Conservation (phyloP, 1,140 invertebrate genomes). For the Sinonovacula constricta region DNA sequence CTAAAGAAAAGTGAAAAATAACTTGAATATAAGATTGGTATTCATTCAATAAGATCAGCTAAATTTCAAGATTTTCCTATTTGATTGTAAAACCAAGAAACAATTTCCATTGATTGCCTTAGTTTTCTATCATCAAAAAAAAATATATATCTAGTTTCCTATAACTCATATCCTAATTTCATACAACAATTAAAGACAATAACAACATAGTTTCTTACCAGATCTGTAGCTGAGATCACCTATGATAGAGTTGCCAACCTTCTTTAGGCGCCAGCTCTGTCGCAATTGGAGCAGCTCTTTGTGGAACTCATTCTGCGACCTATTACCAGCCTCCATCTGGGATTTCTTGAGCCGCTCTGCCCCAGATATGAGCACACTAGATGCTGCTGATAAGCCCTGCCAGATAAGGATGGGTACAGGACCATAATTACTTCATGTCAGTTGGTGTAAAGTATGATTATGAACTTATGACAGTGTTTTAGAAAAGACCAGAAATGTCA, state of each 20-base stretch:
- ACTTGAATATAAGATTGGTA: neutral
- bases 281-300: slow-evolving; percentile 92
- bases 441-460: too few relatives aligned
- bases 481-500: too few relatives aligned
- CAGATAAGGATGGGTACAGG: slow-evolving; percentile 8
- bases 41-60: neutral
- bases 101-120: too few relatives aligned
- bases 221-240: slow-evolving; percentile 97
- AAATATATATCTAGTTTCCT: too few relatives aligned
- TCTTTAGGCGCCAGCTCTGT: slow-evolving; percentile 97
- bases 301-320: slow-evolving; percentile 87
- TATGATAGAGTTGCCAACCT: slow-evolving; percentile 96
- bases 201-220: too few relatives aligned
- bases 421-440: neutral
- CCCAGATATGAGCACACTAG: slow-evolving; percentile 88
- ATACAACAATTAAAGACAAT: too few relatives aligned
- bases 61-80: too few relatives aligned
- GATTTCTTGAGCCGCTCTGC: slow-evolving; percentile 91
- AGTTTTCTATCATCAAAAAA: too few relatives aligned
- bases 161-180: too few relatives aligned
- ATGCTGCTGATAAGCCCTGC: slow-evolving; percentile 89
- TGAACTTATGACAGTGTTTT: too few relatives aligned
- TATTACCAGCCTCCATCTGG: slow-evolving; percentile 87
- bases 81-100: too few relatives aligned
- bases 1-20: slow-evolving; percentile 61